These are phyloP conservation scores for Clostera curtula DNA, from an alignment of 2,888 invertebrate genomes.

Conservation along the genomic window DNA sequence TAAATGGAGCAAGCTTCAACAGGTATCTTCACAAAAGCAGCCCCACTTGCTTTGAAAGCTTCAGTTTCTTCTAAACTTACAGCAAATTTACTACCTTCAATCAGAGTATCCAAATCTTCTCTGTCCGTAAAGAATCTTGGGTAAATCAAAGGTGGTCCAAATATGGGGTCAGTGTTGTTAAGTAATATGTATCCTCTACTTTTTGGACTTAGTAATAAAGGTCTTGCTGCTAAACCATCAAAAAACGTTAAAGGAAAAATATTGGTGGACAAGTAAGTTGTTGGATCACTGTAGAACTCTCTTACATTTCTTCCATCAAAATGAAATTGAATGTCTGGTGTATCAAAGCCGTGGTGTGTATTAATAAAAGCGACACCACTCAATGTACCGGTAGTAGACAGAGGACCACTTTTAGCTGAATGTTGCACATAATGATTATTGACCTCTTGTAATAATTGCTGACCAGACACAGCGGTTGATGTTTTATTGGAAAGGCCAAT, in stretches of 20 bases:
- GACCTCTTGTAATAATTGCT: slow-evolving; percentile 55
- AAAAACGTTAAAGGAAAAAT: slow-evolving; percentile 77
- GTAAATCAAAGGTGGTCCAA: slow-evolving; percentile 82
- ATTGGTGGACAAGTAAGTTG: slow-evolving; percentile 55
- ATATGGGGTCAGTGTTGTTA: slow-evolving; percentile 80
- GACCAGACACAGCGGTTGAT: slow-evolving; percentile 53
- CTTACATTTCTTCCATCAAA: slow-evolving; percentile 75
- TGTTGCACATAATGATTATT: slow-evolving; percentile 50
- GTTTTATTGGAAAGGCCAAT: slow-evolving; percentile 68
- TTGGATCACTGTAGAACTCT: slow-evolving; percentile 76
- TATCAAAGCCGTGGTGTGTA: slow-evolving; percentile 60
- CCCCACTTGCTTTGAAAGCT: slow-evolving; percentile 73
- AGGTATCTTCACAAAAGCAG: slow-evolving; percentile 69
- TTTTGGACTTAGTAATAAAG: slow-evolving; percentile 77
- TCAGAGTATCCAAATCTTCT: slow-evolving; percentile 76
- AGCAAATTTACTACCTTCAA: slow-evolving; percentile 76
- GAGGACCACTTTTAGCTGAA: slow-evolving; percentile 61
- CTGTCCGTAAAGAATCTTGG: slow-evolving; percentile 79
- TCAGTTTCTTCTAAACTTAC: slow-evolving; percentile 75
- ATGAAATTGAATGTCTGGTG: slow-evolving; percentile 80
- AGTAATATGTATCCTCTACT: slow-evolving; percentile 78
- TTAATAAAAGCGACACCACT: slow-evolving; percentile 77
- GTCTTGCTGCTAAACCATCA: slow-evolving; percentile 75
- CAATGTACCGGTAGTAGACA: slow-evolving; percentile 71
- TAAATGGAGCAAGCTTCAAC: slow-evolving; percentile 74